Evolutionary conservation across 2,888 invertebrate genomes (phyloP).

Genomic region (Mycogona germanica): DNA sequence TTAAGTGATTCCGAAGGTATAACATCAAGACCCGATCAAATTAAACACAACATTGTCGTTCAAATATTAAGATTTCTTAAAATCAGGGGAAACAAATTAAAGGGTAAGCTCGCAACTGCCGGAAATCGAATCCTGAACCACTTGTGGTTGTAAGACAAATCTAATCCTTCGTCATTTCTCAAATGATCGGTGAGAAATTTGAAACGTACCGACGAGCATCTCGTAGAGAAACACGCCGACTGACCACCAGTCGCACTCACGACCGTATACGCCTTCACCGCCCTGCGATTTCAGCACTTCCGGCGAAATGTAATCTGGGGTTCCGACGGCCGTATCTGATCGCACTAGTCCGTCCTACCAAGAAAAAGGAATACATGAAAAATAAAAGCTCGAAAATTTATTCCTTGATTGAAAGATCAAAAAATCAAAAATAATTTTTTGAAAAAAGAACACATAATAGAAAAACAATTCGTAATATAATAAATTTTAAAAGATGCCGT

Average conservation of each 20-base stretch:
- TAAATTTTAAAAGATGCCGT: too few relatives aligned
- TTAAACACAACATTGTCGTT: too few relatives aligned
- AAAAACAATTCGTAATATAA: background rate
- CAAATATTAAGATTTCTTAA: too few relatives aligned
- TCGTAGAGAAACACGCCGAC: conserved; percentile 98
- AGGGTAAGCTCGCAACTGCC: background rate
- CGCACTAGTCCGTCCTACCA: conserved; percentile 76
- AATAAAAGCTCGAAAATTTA: background rate
- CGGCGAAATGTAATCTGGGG: conserved; percentile 98
- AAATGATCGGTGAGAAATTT: too few relatives aligned
- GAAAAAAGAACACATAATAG: background rate
- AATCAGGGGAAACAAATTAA: background rate
- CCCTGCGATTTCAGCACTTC: conserved; percentile 91
- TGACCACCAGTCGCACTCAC: conserved; percentile 99
- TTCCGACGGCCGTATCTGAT: conserved; percentile 97
- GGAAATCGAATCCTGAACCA: too few relatives aligned
- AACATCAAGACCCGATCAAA: too few relatives aligned
- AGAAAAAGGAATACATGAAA: background rate
- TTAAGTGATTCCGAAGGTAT: too few relatives aligned
- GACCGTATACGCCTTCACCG: conserved; percentile 87
- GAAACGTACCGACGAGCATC: conserved; percentile 85
- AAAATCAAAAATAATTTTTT: conserved; percentile 5
- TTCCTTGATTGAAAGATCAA: conserved; percentile 6
- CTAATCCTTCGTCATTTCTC: too few relatives aligned
- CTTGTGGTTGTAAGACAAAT: too few relatives aligned